These are phyloP conservation scores for Scyliorhinus canicula DNA, from an alignment of 2,797 vertebrate genomes.

Conservation along the genomic window DNA sequence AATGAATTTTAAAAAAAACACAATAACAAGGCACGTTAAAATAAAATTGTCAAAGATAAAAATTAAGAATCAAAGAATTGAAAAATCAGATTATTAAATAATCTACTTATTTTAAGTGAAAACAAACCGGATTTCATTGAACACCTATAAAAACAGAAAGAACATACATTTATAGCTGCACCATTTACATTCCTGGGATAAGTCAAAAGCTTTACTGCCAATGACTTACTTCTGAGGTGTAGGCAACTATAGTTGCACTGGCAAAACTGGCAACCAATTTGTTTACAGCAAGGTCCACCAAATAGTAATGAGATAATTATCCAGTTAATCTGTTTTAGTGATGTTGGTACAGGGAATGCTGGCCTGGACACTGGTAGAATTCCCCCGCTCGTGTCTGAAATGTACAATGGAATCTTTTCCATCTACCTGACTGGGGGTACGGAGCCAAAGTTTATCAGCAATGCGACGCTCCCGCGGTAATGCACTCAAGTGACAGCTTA, in stretches of 20 bases:
- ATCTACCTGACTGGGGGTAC: background rate
- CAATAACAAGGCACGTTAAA: background rate
- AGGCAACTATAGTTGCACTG: background rate
- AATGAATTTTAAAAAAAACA: no score
- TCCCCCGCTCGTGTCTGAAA: background rate
- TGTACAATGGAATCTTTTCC: background rate
- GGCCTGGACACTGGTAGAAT: background rate
- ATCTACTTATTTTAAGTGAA: background rate
- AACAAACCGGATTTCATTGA: no score
- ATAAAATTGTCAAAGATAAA: background rate
- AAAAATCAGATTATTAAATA: background rate
- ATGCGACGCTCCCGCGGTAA: background rate
- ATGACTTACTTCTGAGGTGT: background rate
- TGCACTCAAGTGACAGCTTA: background rate
- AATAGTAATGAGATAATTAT: background rate
- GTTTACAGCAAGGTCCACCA: background rate
- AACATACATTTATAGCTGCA: background rate
- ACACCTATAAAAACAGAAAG: no score
- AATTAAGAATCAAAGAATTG: background rate
- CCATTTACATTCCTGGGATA: background rate
- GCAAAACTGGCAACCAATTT: background rate
- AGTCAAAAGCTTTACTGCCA: background rate
- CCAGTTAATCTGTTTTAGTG: background rate
- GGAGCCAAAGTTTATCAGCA: background rate
- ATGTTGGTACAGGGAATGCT: background rate